Conservation (phyloP, 2,113 vertebrate species). For the Vireo altiloquus region DNA sequence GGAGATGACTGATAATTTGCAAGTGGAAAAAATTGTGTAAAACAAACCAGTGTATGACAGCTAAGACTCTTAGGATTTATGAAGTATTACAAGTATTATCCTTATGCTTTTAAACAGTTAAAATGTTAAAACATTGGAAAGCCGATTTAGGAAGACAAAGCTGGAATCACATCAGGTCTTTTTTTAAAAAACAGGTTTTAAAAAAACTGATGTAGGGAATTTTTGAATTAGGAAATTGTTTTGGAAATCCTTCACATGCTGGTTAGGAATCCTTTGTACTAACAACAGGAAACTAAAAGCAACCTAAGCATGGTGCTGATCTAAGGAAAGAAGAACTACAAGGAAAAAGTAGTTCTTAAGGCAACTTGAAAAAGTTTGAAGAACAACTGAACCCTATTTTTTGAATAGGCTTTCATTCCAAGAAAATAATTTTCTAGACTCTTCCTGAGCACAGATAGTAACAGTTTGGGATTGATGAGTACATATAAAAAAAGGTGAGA, state of each 20-base stretch:
- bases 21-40: background rate
- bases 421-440: too few species aligned
- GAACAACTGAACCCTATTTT: background rate
- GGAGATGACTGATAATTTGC: background rate
- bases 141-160: background rate
- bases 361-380: background rate
- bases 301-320: background rate
- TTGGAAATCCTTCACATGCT: background rate
- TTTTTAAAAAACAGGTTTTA: background rate
- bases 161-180: background rate
- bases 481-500: background rate
- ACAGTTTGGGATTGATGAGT: background rate
- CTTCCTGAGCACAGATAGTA: background rate
- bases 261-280: background rate
- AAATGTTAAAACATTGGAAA: background rate
- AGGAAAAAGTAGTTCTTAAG: background rate
- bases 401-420: background rate
- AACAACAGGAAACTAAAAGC: background rate
- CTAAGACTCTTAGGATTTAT: background rate
- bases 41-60: background rate
- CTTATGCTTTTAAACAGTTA: background rate
- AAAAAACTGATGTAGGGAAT: background rate
- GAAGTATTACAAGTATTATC: background rate
- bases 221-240: background rate
- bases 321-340: background rate